Evolutionary conservation across 2,113 vertebrate species (phyloP), one percentile per base, ranked within the genome.

Genomic region (Promerops cafer): DNA sequence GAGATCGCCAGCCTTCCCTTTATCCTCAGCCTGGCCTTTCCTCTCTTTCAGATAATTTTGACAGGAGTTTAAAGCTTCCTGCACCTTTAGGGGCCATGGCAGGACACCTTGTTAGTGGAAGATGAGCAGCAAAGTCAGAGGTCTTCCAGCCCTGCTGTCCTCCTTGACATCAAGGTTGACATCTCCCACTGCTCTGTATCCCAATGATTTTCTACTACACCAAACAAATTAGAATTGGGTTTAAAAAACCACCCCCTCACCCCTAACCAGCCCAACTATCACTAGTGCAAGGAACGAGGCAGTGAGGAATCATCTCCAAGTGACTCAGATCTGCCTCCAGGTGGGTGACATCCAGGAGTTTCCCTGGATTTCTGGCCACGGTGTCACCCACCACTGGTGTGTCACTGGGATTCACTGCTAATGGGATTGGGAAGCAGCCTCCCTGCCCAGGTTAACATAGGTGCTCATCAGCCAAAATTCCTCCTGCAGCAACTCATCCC

Each of bases 351-450:
- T 8, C 84, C 84, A 60, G 47, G 28, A 59, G 24, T 44, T 47
- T 11, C 15, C 10, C 1, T 30, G 15, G 39, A 42, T 16, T 37
- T 1, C 44, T 6, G 14, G n/a, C 22, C 10, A 2, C 0, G 0
- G n/a, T 2, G 3, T 56, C 47, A 87, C 31, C 56, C 70, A 49
- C 24, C 5, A 1, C 53, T 19, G 64, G 10, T 45, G 23, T 26
- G 63, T 28, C 87, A n/a, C 20, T 20, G 80, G 54, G 45, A 53
- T 50, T 63, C 6, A 4, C 0, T 53, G 50, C n/a, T 13, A 31
- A 37, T 22, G 50, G 56, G 53, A 44, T 0, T 4, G 15, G 76
- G 68, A 83, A 78, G 10, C 50, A 53, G 53, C 17, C 24, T 66
- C 47, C n/a, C 56, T n/a, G 52, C 10, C 0, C 1, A 6, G 44